Evolutionary conservation across 2,888 invertebrate species (phyloP), one percentile per base, ranked within the genome.

Genomic region (Nemurella pictetii): DNA sequence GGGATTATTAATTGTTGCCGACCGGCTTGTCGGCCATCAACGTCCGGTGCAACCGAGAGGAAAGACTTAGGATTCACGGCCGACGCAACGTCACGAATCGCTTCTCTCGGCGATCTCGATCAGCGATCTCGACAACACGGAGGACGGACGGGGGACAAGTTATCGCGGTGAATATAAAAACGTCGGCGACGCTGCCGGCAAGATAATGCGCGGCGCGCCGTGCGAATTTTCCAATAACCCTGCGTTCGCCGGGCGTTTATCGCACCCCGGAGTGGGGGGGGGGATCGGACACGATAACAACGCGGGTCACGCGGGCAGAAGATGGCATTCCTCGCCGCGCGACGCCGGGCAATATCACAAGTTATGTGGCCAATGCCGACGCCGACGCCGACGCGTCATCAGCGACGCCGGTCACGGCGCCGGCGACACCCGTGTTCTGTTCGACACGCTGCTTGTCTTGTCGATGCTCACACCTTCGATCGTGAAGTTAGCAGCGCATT

Each of bases 321-420:
- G 55, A 55, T 55, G 55, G 55, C 55, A 55, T 55, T 55, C 55
- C 55, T 55, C 55, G 20, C 5, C 55, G 55, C 55, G 3, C 55
- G 20, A 12, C 55, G 55, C 15, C 20, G 55, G 55, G 9, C 55
- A 55, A 55, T 55, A 55, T 55, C 55, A 55, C 82, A 27, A 55
- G 82, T 82, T 82, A 82, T 82, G 82, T 72, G 82, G 82, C 82
- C 82, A 82, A 82, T 78, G 78, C 78, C 75, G 30, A 28, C 30
- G 4, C 78, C 29, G 30, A 29, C 78, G 78, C 28, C 28, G 28
- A 25, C 12, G 12, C 77, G 29, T 81, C 81, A 81, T 81, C 81
- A 81, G 3, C 32, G 36, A 81, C 35, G 77, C 77, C 36, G 72
- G 82, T 27, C 82, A 82, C 82, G 82, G 20, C 73, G 27, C n/a